These are phyloP conservation scores for Mongoloraphidia duomilia DNA, from an alignment of 2,888 invertebrate species.

Conservation along the genomic window DNA sequence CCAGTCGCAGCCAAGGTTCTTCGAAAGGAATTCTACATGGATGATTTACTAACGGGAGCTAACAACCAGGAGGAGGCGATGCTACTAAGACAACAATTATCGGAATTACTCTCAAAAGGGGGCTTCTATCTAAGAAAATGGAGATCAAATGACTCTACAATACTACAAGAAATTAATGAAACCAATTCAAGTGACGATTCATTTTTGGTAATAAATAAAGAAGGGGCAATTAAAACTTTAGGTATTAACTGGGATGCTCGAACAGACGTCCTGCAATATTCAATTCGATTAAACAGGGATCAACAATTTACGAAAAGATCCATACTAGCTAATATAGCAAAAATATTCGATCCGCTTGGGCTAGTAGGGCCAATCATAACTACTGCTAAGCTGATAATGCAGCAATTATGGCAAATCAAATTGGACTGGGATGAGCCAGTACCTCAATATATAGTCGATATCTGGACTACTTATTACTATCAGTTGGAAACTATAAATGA, in stretches of 20 bases:
- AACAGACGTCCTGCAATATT: constrained; percentile 7
- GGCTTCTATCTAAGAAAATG: constrained; percentile 10
- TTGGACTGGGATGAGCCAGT: constrained; percentile 18
- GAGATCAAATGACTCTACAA: constrained; percentile 7
- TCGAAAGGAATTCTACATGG: no score
- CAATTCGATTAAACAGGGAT: no score
- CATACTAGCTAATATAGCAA: no score
- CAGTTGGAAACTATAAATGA: constrained; percentile 7
- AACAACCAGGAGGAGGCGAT: constrained; percentile 6
- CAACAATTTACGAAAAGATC: no score
- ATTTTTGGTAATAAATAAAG: not conserved
- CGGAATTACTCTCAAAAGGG: constrained; percentile 5
- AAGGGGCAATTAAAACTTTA: constrained; percentile 5
- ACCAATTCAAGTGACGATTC: not conserved
- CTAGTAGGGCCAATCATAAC: constrained; percentile 16
- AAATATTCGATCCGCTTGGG: constrained; percentile 16
- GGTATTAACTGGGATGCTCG: constrained; percentile 6
- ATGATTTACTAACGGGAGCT: constrained; percentile 9
- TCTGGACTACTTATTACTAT: constrained; percentile 1
- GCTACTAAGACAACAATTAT: constrained; percentile 6
- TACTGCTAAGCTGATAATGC: constrained; percentile 16
- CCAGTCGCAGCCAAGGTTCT: no score
- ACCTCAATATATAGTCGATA: constrained; percentile 10
- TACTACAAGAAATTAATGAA: no score
- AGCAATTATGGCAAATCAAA: constrained; percentile 16